Evolutionary conservation across 2,797 vertebrate genomes (phyloP), one percentile per base, ranked within the genome.

Genomic region (Sorex maritimensis): DNA sequence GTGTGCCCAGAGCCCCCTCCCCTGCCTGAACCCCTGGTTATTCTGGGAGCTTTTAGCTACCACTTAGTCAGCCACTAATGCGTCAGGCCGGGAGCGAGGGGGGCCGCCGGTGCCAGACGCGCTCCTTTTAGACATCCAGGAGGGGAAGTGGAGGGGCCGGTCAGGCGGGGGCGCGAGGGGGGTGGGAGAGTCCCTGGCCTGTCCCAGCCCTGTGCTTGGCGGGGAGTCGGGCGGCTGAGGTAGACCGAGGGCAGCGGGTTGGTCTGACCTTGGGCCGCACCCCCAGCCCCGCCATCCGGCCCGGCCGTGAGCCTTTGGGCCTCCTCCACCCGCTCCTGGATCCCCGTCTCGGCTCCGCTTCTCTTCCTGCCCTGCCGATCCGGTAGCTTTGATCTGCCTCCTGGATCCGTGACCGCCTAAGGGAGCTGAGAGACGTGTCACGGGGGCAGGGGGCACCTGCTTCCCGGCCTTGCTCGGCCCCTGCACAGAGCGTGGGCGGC

Each of bases 61-160:
- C 96, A 95, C 97, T 97, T 97, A 97, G 93, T 96, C 97, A 97
- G 95, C 97, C 96, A 97, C 96, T 97, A 97, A 97, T 97, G 97
- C 91, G 89, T 96, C 96, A 96, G 94, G 96, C 89, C 3, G 67
- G 89, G 92, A 96, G 92, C 26, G 88, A 74, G 81, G 74, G 89
- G 94, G 93, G 95, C 78, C 91, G 88, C 75, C 61, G 23, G 96
- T 97, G 97, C 96, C 96, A 97, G 97, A 97, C 96, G 58, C 93
- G 94, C 97, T 97, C 92, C 94, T 97, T 96, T 97, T 96, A 97
- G 96, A 96, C 61, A 83, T 49, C 12, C 73, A 87, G 96, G 93
- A 91, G 81, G 69, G 94, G 88, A 95, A 92, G 93, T 82, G 6
- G 93, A 68, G 82, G 55, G 38, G 34, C 82, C 75, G 82, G 71